Evolutionary conservation across 2,113 vertebrate genomes (phyloP).

Genomic region (Polyodon spathula): DNA sequence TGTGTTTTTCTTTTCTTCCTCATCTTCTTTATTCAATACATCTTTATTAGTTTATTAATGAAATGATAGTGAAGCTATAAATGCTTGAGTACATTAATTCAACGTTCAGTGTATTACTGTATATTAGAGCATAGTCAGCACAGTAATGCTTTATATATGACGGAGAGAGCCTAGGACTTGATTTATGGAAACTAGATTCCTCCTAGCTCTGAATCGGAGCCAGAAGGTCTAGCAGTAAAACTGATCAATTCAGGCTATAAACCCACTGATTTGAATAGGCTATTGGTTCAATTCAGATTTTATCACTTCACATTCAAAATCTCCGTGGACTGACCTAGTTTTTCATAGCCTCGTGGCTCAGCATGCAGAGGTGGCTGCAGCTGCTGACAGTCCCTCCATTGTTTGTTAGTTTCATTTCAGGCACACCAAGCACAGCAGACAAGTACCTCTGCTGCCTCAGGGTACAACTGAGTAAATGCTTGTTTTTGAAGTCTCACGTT

Average conservation of each 20-base stretch:
- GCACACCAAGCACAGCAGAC: conserved; percentile 34
- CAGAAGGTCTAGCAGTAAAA: conserved; percentile 22
- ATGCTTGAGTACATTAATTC: background rate
- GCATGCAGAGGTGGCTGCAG: conserved; percentile 32
- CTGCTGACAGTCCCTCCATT: conserved; percentile 38
- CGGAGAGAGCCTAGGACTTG: conserved; percentile 12
- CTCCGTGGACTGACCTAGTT: conserved; percentile 29
- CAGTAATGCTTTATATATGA: background rate
- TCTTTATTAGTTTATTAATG: background rate
- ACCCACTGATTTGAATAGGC: background rate
- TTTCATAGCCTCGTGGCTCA: conserved; percentile 35
- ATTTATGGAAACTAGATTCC: conserved; percentile 32
- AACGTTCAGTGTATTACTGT: background rate
- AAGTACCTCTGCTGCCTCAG: conserved; percentile 26
- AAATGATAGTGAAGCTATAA: background rate
- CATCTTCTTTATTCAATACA: background rate
- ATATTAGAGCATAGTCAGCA: background rate
- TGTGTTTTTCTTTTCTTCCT: background rate
- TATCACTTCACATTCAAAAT: conserved; percentile 20
- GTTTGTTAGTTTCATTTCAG: conserved; percentile 33
- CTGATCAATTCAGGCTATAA: conserved; percentile 17
- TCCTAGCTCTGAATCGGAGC: conserved; percentile 24
- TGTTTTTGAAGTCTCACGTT: conserved; percentile 36
- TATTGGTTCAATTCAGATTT: conserved; percentile 6
- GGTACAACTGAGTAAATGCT: conserved; percentile 25